Conservation (phyloP, 2,113 vertebrate genomes). For the Illadopsis cleaveri region DNA sequence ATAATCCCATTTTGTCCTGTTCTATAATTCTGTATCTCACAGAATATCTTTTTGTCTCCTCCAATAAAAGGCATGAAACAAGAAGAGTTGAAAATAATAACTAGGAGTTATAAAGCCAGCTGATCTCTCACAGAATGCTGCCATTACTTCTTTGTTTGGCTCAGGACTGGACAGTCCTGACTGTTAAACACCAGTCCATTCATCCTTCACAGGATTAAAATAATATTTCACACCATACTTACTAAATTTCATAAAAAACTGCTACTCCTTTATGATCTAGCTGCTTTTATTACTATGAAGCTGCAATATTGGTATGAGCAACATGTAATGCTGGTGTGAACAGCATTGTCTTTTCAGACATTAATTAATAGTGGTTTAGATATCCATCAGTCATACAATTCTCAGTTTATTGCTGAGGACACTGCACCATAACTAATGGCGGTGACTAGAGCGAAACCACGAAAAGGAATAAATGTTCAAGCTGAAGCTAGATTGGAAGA, state of each 20-base stretch:
- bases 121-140: background rate
- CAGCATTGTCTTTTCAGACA: background rate
- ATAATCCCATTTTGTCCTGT: background rate
- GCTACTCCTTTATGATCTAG: background rate
- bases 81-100: background rate
- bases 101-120: background rate
- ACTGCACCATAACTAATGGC: background rate
- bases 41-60: background rate
- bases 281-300: background rate
- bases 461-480: background rate
- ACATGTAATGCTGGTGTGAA: fast-evolving
- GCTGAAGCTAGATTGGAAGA: background rate
- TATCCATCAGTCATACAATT: background rate
- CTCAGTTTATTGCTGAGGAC: background rate
- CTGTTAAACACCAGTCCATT: background rate
- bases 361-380: background rate
- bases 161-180: background rate
- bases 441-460: background rate
- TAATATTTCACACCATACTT: background rate
- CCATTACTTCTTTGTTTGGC: background rate
- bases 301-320: background rate
- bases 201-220: background rate
- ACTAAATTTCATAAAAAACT: background rate
- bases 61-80: background rate
- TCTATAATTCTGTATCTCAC: background rate